A percentile compares a stretch with the other conserved stretches of the same genome.
phyloP scores from a whole-genome alignment of 1,140 invertebrate species.

The Sitobion miscanthi region DNA sequence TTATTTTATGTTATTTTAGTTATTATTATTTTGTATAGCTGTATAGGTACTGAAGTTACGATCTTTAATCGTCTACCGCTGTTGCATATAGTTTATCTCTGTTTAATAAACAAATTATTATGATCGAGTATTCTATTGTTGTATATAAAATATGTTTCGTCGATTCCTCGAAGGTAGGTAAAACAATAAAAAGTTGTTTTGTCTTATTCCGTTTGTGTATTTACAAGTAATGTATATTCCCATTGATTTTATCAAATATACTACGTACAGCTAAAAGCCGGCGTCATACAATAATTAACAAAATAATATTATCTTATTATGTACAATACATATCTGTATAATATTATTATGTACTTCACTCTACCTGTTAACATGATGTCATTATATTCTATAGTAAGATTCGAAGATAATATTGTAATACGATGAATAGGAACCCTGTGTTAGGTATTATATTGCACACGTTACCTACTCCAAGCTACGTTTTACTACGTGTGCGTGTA shows the following conservation, averaged over 20 bases:
- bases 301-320: no score
- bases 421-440: not conserved
- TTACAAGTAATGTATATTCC: no score
- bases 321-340: no score
- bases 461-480: not conserved
- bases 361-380: not conserved
- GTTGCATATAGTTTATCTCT: no score
- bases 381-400: not conserved
- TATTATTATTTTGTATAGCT: not conserved
- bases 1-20: no score
- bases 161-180: not conserved
- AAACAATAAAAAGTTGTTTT: not conserved
- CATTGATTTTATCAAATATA: no score
- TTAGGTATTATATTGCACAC: not conserved
- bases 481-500: not conserved
- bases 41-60: no score
- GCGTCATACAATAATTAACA: no score
- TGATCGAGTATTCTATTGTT: not conserved
- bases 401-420: not conserved
- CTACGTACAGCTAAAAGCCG: no score
- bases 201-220: no score
- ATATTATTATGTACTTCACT: not conserved
- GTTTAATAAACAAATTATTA: not conserved
- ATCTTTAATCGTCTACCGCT: no score
- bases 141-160: not conserved